Conservation (phyloP, 2,888 invertebrate species). For the Monopis laevigella region DNA sequence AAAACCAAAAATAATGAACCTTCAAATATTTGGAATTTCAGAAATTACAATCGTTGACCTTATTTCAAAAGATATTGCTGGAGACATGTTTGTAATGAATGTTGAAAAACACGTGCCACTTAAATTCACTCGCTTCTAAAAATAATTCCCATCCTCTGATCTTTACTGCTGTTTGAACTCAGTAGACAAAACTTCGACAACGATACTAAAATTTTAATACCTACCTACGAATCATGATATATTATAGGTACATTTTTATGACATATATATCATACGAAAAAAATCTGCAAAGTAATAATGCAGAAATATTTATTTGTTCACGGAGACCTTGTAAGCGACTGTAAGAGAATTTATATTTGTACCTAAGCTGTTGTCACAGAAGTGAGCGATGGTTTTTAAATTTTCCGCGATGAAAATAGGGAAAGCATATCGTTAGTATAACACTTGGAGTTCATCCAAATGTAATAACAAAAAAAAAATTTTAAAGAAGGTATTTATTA, state of each 20-base stretch:
- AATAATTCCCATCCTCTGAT: slow-evolving; percentile 2
- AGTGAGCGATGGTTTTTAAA: slow-evolving; percentile 66
- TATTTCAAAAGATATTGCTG: too few relatives aligned
- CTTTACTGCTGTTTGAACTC: neutral
- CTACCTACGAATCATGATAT: neutral
- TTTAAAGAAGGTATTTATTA: too few relatives aligned
- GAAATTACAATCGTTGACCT: too few relatives aligned
- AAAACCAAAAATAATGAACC: too few relatives aligned
- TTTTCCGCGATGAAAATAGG: slow-evolving; percentile 64
- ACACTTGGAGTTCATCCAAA: slow-evolving; percentile 52
- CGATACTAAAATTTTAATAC: slow-evolving; percentile 9
- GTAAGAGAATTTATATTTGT: slow-evolving; percentile 61
- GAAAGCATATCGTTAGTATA: slow-evolving; percentile 60
- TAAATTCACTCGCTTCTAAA: slow-evolving; percentile 2
- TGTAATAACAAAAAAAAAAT: slow-evolving; percentile 60
- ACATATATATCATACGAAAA: neutral
- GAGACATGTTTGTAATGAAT: too few relatives aligned
- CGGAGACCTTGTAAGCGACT: slow-evolving; percentile 53
- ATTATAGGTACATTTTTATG: neutral
- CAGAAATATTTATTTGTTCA: slow-evolving; percentile 9
- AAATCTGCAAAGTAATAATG: slow-evolving; percentile 2
- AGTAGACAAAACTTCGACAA: slow-evolving; percentile 4
- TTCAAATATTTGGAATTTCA: too few relatives aligned
- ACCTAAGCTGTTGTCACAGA: slow-evolving; percentile 60
- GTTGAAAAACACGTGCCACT: slow-evolving; percentile 6